Conservation (phyloP, 2,113 vertebrate species). For the Megaptera novaeangliae region DNA sequence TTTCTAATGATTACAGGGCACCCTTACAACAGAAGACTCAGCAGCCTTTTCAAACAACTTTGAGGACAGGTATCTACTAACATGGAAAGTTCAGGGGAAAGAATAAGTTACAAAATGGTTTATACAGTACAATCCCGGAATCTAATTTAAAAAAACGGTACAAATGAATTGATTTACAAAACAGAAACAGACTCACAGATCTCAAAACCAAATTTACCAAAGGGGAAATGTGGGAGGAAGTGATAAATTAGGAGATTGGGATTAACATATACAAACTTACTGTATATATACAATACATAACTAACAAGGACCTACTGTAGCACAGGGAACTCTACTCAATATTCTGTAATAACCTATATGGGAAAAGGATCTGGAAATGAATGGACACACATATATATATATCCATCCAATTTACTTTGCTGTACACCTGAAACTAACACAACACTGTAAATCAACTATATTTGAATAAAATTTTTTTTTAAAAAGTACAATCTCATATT, state of each 20-base stretch:
- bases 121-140: neutral
- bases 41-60: neutral
- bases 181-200: neutral
- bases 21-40: neutral
- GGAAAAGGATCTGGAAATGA: neutral
- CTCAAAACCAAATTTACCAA: neutral
- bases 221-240: neutral
- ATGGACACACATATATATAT: neutral
- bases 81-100: neutral
- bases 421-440: neutral
- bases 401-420: neutral
- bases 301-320: neutral
- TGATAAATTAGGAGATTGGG: neutral
- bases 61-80: neutral
- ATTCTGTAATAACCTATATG: neutral
- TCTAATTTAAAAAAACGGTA: rapidly evolving
- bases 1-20: too few relatives aligned
- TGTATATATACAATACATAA: neutral
- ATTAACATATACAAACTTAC: neutral
- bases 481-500: neutral
- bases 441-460: neutral
- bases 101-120: neutral
- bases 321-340: neutral
- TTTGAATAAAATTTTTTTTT: neutral
- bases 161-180: neutral